A percentile compares a stretch with the other conserved stretches of the same genome.
Conservation (phyloP, 2,888 invertebrate genomes). For the Cactoblastis cactorum region DNA sequence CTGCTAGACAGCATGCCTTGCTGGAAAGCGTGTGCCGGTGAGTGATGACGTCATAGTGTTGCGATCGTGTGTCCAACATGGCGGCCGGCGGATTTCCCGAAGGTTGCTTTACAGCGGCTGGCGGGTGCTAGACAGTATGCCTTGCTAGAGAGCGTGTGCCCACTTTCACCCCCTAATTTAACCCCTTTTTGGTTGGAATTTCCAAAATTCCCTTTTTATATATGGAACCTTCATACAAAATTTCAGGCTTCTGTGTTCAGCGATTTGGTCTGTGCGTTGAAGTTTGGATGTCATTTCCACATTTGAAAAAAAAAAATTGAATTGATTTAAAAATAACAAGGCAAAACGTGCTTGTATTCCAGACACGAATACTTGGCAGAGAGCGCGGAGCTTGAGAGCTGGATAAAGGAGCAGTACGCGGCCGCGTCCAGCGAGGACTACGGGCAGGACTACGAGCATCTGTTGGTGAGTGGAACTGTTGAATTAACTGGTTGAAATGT, state of each 20-base stretch:
- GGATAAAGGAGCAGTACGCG: slow-evolving; percentile 95
- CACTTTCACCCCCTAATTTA: too few relatives aligned
- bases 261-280: too few relatives aligned
- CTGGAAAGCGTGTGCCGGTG: slow-evolving; percentile 92
- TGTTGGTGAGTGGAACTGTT: slow-evolving; percentile 75
- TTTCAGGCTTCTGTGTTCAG: too few relatives aligned
- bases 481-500: too few relatives aligned
- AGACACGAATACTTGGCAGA: slow-evolving; percentile 95
- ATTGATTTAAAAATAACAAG: too few relatives aligned
- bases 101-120: slow-evolving; percentile 87
- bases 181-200: too few relatives aligned
- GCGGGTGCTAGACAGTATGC: slow-evolving; percentile 89
- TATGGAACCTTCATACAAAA: too few relatives aligned
- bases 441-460: slow-evolving; percentile 95
- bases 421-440: slow-evolving; percentile 95
- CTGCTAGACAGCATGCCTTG: slow-evolving; percentile 88
- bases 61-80: slow-evolving; percentile 91
- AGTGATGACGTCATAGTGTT: too few relatives aligned
- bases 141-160: slow-evolving; percentile 93
- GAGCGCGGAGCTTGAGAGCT: slow-evolving; percentile 92
- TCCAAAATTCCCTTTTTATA: too few relatives aligned
- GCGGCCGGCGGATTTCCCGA: slow-evolving; percentile 90
- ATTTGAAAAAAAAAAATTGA: too few relatives aligned
- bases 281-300: too few relatives aligned
- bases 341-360: slow-evolving; percentile 11